phyloP scores from a whole-genome alignment of 2,888 invertebrate genomes.

The Invenusta paracnida region DNA sequence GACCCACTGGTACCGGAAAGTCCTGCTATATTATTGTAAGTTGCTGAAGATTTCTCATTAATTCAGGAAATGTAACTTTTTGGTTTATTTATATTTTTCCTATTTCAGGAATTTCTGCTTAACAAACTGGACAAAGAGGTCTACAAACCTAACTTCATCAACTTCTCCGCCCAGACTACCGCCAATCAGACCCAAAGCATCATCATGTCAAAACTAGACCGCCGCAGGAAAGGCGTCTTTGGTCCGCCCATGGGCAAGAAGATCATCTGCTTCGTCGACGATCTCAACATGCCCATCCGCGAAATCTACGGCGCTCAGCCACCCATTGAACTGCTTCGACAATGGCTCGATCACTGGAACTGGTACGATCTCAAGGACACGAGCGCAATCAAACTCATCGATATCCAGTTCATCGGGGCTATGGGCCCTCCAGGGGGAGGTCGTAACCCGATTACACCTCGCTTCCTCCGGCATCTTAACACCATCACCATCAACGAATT shows the following conservation, averaged over 20 bases:
- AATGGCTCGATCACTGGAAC: conserved; percentile 61
- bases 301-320: conserved; percentile 88
- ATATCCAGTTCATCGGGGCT: conserved; percentile 59
- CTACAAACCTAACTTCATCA: conserved; percentile 79
- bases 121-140: conserved; percentile 73
- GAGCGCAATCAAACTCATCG: conserved; percentile 57
- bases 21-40: conserved; percentile 61
- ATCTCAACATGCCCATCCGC: conserved; percentile 86
- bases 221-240: conserved; percentile 82
- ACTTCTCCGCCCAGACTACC: conserved; percentile 86
- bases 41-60: conserved; percentile 39
- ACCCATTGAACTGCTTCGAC: conserved; percentile 76
- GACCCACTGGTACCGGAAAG: conserved; percentile 63
- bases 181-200: conserved; percentile 89
- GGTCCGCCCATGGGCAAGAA: conserved; percentile 85
- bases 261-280: conserved; percentile 81
- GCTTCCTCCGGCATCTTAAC: conserved; percentile 61
- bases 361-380: conserved; percentile 59
- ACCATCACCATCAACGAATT: conserved; percentile 61
- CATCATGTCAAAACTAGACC: conserved; percentile 86
- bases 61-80: background rate
- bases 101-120: conserved; percentile 65
- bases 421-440: conserved; percentile 62
- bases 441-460: conserved; percentile 59
- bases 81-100: conserved; percentile 15